A percentile compares a stretch with the other conserved stretches of the same genome.
These are phyloP conservation scores for Catharus fuscescens DNA, from an alignment of 2,113 vertebrate species.

Conservation along the genomic window DNA sequence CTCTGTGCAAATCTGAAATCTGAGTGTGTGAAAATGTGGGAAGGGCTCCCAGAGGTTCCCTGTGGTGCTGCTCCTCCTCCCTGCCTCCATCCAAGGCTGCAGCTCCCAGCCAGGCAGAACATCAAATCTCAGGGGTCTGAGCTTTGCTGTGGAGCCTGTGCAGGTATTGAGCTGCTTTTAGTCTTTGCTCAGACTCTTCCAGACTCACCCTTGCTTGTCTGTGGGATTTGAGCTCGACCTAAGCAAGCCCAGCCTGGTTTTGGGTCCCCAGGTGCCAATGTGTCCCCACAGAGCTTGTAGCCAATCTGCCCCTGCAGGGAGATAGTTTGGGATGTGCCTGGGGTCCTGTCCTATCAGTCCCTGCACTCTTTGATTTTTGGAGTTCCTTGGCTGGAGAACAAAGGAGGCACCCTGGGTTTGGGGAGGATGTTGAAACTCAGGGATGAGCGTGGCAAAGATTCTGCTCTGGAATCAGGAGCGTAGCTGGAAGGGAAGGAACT, in stretches of 20 bases:
- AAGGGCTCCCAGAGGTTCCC: neutral
- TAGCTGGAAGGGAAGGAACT: conserved; percentile 40
- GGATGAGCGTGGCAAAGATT: neutral
- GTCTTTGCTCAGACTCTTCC: neutral
- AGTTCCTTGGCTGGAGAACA: conserved; percentile 34
- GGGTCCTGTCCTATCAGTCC: neutral
- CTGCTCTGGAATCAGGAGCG: neutral
- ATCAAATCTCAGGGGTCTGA: fast-evolving
- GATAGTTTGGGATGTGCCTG: neutral
- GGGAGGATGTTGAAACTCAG: neutral
- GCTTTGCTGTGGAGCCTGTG: neutral
- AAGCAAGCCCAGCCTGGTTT: neutral
- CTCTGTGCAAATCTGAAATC: neutral
- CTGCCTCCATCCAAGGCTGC: neutral
- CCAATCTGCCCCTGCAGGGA: neutral
- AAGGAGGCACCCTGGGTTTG: neutral
- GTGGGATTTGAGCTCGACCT: neutral
- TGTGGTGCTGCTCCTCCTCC: neutral
- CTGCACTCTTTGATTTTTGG: neutral
- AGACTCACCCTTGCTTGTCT: neutral
- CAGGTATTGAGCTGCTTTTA: neutral
- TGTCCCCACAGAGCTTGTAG: neutral
- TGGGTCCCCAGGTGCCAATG: neutral
- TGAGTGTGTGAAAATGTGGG: neutral
- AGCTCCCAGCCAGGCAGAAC: fast-evolving